Evolutionary conservation across 1,140 invertebrate species (phyloP).

Genomic region (Tetramorium parvispinum): DNA sequence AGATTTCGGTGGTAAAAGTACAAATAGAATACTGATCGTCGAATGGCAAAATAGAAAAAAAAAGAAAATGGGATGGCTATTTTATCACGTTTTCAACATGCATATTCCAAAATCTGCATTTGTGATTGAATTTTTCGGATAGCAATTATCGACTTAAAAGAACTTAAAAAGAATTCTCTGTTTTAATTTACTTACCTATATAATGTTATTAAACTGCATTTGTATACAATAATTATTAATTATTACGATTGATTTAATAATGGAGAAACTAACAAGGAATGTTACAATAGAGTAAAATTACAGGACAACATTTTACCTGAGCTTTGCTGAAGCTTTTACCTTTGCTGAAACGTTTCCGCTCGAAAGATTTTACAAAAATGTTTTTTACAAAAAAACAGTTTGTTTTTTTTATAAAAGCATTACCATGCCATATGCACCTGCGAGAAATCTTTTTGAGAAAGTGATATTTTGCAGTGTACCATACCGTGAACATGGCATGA

Average conservation of each 20-base stretch:
- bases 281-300: neutral
- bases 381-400: neutral
- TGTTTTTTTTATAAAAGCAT: neutral
- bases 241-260: neutral
- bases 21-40: neutral
- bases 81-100: neutral
- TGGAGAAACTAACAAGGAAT: neutral
- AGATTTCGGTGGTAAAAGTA: neutral
- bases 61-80: neutral
- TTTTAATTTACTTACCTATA: neutral
- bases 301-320: neutral
- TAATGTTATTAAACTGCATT: neutral
- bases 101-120: neutral
- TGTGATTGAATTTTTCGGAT: neutral
- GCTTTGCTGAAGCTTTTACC: no score
- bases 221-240: neutral
- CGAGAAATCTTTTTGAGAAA: constrained; percentile 1
- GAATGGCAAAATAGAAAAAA: neutral
- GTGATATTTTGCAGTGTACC: neutral
- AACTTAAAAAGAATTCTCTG: neutral
- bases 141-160: neutral
- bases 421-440: neutral
- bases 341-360: neutral
- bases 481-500: neutral
- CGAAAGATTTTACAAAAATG: neutral